Evolutionary conservation across 1,140 invertebrate species (phyloP), one percentile per base, ranked within the genome.

Genomic region (Papilio helenus): DNA sequence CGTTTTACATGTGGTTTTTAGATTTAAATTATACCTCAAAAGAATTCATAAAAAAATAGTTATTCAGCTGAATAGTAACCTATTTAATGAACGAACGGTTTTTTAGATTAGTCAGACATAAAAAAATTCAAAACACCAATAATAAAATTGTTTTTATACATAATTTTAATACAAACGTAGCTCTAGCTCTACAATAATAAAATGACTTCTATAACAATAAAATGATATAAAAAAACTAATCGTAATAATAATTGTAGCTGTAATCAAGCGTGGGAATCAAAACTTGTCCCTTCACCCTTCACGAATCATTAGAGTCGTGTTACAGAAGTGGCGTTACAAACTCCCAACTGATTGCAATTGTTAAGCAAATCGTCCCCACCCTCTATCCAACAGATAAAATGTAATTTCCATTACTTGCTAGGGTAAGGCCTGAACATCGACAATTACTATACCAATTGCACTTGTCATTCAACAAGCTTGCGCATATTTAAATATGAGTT

Each of bases 301-400:
- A 79, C 80, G 79, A 85, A 82, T 85, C 86, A 88, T 90, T 86
- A 87, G 82, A 85, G 82, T 84, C 85, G 82, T 80, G 86, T 86
- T 86, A 85, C 86, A 83, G 80, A 81, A 85, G 82, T 80, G 81
- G 82, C 83, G 81, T 81, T 78, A 79, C 83, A 80, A 85, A 78
- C 80, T 79, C 79, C 81, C 83, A 79, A 82, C 84, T 85, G 86
- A 88, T 88, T 87, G 86, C 86, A 84, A 87, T 89, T 89, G 86
- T 82, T 87, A 89, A 89, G 85, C 85, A 86, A 83, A 84, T 84
- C 82, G 82, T 83, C 82, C 83, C 83, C 68, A 79, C 44, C 79
- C 44, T 83, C 26, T 29, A 29, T 58, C 55, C 8, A 81, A 79
- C 81, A 86, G 82, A 83, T 83, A 84, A 82, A 81, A 82, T 80